A percentile compares a stretch with the other conserved stretches of the same genome.
phyloP scores from a whole-genome alignment of 1,140 invertebrate species.

The Plectrocnemia conspersa region DNA sequence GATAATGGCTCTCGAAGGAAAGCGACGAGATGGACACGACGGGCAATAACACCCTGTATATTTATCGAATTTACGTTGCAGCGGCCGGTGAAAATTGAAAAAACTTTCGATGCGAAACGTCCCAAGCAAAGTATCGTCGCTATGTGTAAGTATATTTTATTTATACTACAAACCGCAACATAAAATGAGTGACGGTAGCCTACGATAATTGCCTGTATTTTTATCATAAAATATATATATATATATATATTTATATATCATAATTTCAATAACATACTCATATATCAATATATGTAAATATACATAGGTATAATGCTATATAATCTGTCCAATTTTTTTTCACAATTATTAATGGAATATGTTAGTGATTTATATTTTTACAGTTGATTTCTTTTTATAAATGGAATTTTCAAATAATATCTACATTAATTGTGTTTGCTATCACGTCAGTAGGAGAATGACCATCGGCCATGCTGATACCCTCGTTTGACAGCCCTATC shows the following conservation, averaged over 20 bases:
- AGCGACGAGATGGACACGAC: no score
- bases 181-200: slow-evolving; percentile 20
- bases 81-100: no score
- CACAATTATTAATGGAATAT: slow-evolving; percentile 23
- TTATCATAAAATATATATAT: slow-evolving; percentile 31
- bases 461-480: not conserved
- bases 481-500: slow-evolving; percentile 21
- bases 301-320: not conserved
- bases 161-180: no score
- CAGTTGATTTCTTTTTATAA: slow-evolving; percentile 20
- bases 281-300: slow-evolving; percentile 9
- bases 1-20: no score
- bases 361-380: slow-evolving; percentile 19
- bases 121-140: no score
- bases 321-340: slow-evolving; percentile 23
- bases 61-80: no score
- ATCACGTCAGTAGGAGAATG: slow-evolving; percentile 19
- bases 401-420: slow-evolving; percentile 32
- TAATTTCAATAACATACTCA: slow-evolving; percentile 5
- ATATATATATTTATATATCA: slow-evolving; percentile 23
- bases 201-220: slow-evolving; percentile 30
- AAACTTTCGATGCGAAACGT: no score
- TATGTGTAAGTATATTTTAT: no score
- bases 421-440: slow-evolving; percentile 31
- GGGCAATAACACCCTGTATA: no score